Conservation (phyloP, 2,113 vertebrate genomes). For the Limanda limanda region DNA sequence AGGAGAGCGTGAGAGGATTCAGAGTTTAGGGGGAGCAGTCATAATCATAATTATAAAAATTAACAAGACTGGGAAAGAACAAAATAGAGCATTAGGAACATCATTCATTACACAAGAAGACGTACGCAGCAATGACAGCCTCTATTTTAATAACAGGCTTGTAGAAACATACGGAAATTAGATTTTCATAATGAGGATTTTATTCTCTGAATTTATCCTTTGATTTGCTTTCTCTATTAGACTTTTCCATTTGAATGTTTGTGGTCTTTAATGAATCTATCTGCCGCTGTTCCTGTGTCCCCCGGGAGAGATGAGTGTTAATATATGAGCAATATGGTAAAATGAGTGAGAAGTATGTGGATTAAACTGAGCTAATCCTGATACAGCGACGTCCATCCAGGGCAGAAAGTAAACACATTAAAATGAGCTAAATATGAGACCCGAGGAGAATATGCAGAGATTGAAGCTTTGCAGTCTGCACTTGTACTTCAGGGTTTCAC, state of each 20-base stretch:
- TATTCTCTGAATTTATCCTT: slow-evolving; percentile 50
- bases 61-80: neutral
- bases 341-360: slow-evolving; percentile 23
- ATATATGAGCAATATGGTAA: slow-evolving; percentile 29
- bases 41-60: neutral
- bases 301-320: slow-evolving; percentile 17
- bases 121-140: slow-evolving; percentile 28
- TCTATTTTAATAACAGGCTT: slow-evolving; percentile 46
- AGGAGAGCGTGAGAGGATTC: neutral
- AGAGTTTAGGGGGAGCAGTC: neutral
- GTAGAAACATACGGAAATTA: slow-evolving; percentile 42
- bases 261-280: slow-evolving; percentile 30
- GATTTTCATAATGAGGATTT: slow-evolving; percentile 52
- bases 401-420: slow-evolving; percentile 30
- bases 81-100: slow-evolving; percentile 51
- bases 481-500: slow-evolving; percentile 7
- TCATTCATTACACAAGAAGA: slow-evolving; percentile 46
- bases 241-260: slow-evolving; percentile 39
- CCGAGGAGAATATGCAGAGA: slow-evolving; percentile 6
- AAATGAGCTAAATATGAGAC: slow-evolving; percentile 21
- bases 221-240: slow-evolving; percentile 20
- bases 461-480: slow-evolving; percentile 14
- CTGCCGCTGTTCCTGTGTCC: neutral
- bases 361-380: slow-evolving; percentile 43
- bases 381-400: slow-evolving; percentile 8